phyloP scores from a whole-genome alignment of 2,888 invertebrate species.

The Oxytorus armatus region DNA sequence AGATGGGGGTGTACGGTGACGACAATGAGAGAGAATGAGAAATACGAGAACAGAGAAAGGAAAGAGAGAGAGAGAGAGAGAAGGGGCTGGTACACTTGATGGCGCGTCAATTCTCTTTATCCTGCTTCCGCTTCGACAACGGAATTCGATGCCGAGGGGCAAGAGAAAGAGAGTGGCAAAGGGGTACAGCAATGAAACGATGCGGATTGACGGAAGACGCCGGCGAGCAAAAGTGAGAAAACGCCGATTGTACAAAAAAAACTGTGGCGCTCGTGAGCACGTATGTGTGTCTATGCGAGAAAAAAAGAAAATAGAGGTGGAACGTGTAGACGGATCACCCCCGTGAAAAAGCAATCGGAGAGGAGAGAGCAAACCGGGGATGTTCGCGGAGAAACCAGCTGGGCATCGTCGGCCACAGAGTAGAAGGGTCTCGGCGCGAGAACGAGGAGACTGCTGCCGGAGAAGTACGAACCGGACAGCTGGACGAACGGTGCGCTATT shows the following conservation, averaged over 20 bases:
- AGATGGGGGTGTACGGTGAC: slow-evolving; percentile 4
- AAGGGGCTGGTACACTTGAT: slow-evolving; percentile 16
- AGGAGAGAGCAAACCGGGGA: slow-evolving; percentile 22
- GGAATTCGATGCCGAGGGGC: slow-evolving; percentile 28
- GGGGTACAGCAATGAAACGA: background rate
- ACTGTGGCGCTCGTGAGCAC: background rate
- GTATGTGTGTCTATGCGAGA: background rate
- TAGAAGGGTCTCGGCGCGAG: slow-evolving; percentile 62
- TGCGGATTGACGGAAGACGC: background rate
- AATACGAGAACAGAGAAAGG: background rate
- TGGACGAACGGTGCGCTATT: slow-evolving; percentile 81
- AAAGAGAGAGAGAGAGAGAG: slow-evolving; percentile 27
- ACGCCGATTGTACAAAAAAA: slow-evolving; percentile 11
- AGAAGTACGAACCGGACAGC: slow-evolving; percentile 76
- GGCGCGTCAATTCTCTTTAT: slow-evolving; percentile 25
- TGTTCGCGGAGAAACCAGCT: slow-evolving; percentile 44
- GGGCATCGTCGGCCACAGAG: slow-evolving; percentile 8
- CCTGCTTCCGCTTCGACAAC: slow-evolving; percentile 31
- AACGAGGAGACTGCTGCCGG: slow-evolving; percentile 57
- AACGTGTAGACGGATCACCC: slow-evolving; percentile 18
- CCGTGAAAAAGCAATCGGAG: slow-evolving; percentile 7
- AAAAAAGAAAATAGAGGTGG: slow-evolving; percentile 14
- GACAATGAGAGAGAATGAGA: background rate
- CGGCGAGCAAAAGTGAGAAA: slow-evolving; percentile 7
- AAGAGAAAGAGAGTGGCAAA: background rate